Evolutionary conservation across 2,888 invertebrate species (phyloP), one percentile per base, ranked within the genome.

Genomic region (Andricus curvator): DNA sequence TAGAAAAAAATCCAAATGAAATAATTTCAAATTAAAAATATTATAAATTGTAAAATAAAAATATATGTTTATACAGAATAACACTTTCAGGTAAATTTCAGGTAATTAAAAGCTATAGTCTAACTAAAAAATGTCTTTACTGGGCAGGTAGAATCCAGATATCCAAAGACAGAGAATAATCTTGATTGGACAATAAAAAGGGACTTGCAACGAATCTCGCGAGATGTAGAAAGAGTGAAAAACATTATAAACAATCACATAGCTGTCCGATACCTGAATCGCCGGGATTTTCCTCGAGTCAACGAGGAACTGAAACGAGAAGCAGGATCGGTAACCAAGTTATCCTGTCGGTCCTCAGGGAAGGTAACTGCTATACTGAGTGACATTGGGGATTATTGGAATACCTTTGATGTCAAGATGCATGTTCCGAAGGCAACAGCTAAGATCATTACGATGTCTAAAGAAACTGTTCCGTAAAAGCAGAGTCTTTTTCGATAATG

Each of bases 201-300:
- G 56, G 56, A 56, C 33, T 74, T 74, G 56, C 15, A 74, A 33
- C 37, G 3, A 33, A 74, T 74, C 33, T 56, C 15, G 29, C 74
- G 13, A 25, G 74, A 74, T 33, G 51, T 74, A 51, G n/a, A 74
- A 56, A 74, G 74, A 56, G 74, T 74, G 48, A 74, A 29, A 20
- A 74, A 74, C n/a, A 74, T 56, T 33, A 74, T 74, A 51, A 74
- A 74, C 33, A 56, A 74, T 56, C 51, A 74, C 51, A 33, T 33
- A n/a, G 51, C 51, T 74, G 20, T 33, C 5, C 33, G 74, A 33
- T 74, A 74, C 15, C 33, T 74, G 33, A 74, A 56, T 29, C 17
- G 56, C 20, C 29, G 11, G n/a, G 33, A n/a, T 56, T 74, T 48
- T 29, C 29, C 29, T 70, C 29, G 48, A 70, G 20, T 48, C 2